phyloP scores from a whole-genome alignment of 2,888 invertebrate species.

The Lamellibrachia satsuma region DNA sequence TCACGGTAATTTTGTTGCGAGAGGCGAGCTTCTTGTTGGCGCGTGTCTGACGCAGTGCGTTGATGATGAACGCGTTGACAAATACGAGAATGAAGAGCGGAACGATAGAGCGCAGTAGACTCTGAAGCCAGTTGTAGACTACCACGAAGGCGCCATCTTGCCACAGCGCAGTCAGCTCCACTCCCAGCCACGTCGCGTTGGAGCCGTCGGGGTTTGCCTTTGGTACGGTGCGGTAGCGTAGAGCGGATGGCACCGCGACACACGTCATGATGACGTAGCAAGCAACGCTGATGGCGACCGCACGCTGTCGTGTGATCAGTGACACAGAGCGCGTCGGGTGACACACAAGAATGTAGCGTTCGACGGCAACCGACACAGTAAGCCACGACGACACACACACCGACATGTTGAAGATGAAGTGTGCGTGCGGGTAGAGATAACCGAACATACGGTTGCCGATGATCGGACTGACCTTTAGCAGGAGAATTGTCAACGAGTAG shows the following conservation, averaged over 20 bases:
- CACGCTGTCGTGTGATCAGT: constrained; percentile 50
- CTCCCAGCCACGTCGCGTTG: constrained; percentile 34
- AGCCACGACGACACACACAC: constrained; percentile 59
- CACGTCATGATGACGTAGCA: constrained; percentile 42
- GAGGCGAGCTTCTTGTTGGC: constrained; percentile 52
- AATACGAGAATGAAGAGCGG: constrained; percentile 46
- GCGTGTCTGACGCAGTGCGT: constrained; percentile 38
- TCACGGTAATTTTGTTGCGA: constrained; percentile 61
- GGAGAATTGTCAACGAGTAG: constrained; percentile 51
- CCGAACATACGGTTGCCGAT: constrained; percentile 49
- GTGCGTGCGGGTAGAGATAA: constrained; percentile 58
- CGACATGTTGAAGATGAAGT: constrained; percentile 58
- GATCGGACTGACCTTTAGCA: constrained; percentile 44
- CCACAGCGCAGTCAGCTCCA: constrained; percentile 44
- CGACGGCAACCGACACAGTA: constrained; percentile 60
- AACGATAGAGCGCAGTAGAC: constrained; percentile 45
- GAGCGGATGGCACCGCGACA: constrained; percentile 43
- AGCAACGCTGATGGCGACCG: constrained; percentile 42
- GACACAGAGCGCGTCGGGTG: constrained; percentile 50
- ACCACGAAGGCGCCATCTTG: constrained; percentile 38
- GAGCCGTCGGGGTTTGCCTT: constrained; percentile 27
- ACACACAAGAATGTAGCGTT: constrained; percentile 58
- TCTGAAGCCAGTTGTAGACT: constrained; percentile 45
- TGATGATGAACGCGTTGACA: constrained; percentile 46
- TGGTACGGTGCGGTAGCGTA: constrained; percentile 39